phyloP scores from a whole-genome alignment of 2,888 invertebrate genomes.

The Thecocarcelia acutangulata region DNA sequence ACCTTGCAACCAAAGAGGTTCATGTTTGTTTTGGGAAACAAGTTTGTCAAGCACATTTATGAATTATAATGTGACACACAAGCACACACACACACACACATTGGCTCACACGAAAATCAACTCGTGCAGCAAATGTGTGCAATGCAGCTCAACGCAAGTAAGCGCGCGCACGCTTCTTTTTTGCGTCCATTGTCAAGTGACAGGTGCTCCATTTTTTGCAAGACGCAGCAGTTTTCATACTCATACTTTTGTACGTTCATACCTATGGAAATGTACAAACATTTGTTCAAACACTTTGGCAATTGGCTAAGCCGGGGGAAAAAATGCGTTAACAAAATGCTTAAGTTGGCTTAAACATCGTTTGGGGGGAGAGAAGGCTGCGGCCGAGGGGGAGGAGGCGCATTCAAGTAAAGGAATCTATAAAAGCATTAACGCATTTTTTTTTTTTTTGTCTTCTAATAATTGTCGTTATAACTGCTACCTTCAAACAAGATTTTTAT shows the following conservation, averaged over 20 bases:
- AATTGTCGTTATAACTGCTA: slow-evolving; percentile 26
- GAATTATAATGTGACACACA: slow-evolving; percentile 54
- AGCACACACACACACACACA: slow-evolving; percentile 26
- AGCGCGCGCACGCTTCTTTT: slow-evolving; percentile 54
- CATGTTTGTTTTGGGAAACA: slow-evolving; percentile 59
- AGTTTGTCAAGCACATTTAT: slow-evolving; percentile 66
- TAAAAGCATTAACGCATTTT: slow-evolving; percentile 53
- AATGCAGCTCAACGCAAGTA: slow-evolving; percentile 42
- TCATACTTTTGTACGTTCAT: neutral
- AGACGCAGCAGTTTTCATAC: slow-evolving; percentile 24
- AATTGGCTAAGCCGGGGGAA: slow-evolving; percentile 19
- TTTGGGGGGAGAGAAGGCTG: neutral
- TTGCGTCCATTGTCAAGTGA: slow-evolving; percentile 66
- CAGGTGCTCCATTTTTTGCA: slow-evolving; percentile 72
- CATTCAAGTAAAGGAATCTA: slow-evolving; percentile 4
- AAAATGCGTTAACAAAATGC: slow-evolving; percentile 49
- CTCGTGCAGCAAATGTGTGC: slow-evolving; percentile 51
- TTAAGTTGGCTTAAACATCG: slow-evolving; percentile 20
- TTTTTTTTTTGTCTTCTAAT: slow-evolving; percentile 4
- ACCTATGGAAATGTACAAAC: slow-evolving; percentile 39
- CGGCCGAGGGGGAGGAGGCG: slow-evolving; percentile 5
- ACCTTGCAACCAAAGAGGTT: slow-evolving; percentile 48
- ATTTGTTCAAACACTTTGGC: slow-evolving; percentile 64
- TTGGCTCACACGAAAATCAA: slow-evolving; percentile 23
- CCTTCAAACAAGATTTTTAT: slow-evolving; percentile 64